A percentile compares a stretch with the other conserved stretches of the same genome.
Evolutionary conservation across 2,797 vertebrate species (phyloP).

Genomic region (Oryzias dopingdopingensis): DNA sequence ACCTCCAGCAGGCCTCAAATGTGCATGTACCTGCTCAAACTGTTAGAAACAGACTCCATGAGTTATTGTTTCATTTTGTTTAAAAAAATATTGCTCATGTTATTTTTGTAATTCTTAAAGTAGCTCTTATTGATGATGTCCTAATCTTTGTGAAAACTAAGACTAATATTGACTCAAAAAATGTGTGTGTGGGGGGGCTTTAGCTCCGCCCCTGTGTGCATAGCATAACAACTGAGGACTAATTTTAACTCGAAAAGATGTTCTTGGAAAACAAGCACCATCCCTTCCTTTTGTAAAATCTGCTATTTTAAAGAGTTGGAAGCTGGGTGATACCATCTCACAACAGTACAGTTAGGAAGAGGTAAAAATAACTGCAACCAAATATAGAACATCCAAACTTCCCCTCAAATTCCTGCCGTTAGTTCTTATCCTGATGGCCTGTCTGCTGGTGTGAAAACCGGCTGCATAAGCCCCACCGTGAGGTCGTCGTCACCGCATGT

Average conservation of each 20-base stretch:
- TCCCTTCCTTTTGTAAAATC: conserved; percentile 6
- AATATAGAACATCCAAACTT: conserved; percentile 71
- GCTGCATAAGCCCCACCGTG: conserved; percentile 17
- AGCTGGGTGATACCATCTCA: conserved; percentile 46
- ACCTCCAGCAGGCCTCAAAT: no score
- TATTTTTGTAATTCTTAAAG: no score
- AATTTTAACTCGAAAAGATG: conserved; percentile 43
- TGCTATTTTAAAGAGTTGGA: conserved; percentile 26
- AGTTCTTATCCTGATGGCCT: conserved; percentile 60
- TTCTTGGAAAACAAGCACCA: conserved; percentile 37
- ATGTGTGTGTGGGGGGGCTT: no score
- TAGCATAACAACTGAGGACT: background rate
- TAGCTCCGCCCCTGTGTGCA: no score
- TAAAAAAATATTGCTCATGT: no score
- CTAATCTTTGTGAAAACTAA: no score
- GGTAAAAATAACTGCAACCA: conserved; percentile 64
- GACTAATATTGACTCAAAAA: no score
- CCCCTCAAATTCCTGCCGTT: conserved; percentile 61
- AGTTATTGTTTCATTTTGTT: no score
- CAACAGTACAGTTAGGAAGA: conserved; percentile 47
- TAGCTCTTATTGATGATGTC: no score
- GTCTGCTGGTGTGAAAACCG: conserved; percentile 30
- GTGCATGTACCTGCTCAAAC: no score
- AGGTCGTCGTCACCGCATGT: conserved; percentile 54
- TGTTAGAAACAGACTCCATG: no score